A percentile compares a stretch with the other conserved stretches of the same genome.
Evolutionary conservation across 2,888 invertebrate species (phyloP).

Genomic region (Polymixis lichenea): DNA sequence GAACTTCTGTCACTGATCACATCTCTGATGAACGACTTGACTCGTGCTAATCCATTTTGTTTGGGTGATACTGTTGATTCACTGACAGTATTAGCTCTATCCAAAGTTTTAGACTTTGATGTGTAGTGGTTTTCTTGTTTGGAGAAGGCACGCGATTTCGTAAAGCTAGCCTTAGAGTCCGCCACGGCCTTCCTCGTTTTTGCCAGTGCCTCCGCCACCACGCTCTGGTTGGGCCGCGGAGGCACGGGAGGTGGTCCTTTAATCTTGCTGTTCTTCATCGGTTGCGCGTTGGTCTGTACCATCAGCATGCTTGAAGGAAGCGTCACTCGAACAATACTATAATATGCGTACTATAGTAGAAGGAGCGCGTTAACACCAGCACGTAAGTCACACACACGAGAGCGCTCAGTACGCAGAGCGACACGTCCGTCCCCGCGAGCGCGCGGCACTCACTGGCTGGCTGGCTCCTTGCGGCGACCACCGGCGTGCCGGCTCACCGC

Average conservation of each 20-base stretch:
- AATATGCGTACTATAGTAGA: constrained; percentile 86
- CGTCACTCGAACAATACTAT: constrained; percentile 89
- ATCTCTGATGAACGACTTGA: constrained; percentile 89
- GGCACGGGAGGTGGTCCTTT: constrained; percentile 95
- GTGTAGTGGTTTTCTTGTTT: constrained; percentile 80
- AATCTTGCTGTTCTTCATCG: constrained; percentile 87
- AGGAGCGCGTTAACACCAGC: constrained; percentile 85
- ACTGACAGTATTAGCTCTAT: constrained; percentile 78
- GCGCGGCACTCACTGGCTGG: constrained; percentile 82
- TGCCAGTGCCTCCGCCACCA: constrained; percentile 93
- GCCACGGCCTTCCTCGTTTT: constrained; percentile 91
- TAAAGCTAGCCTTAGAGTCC: constrained; percentile 85
- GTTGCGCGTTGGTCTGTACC: constrained; percentile 91
- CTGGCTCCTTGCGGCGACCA: constrained; percentile 60
- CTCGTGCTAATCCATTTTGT: constrained; percentile 88
- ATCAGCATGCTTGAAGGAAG: constrained; percentile 87
- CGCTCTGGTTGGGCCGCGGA: constrained; percentile 94
- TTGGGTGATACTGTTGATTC: constrained; percentile 84
- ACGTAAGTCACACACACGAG: constrained; percentile 80
- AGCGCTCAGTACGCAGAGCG: constrained; percentile 74
- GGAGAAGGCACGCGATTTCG: constrained; percentile 83
- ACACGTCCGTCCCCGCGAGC: constrained; percentile 81
- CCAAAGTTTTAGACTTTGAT: constrained; percentile 84
- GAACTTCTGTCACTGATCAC: constrained; percentile 89
- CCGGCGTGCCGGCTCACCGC: constrained; percentile 56